Conservation (phyloP, 2,888 invertebrate species). For the Cheilosia urbana region DNA sequence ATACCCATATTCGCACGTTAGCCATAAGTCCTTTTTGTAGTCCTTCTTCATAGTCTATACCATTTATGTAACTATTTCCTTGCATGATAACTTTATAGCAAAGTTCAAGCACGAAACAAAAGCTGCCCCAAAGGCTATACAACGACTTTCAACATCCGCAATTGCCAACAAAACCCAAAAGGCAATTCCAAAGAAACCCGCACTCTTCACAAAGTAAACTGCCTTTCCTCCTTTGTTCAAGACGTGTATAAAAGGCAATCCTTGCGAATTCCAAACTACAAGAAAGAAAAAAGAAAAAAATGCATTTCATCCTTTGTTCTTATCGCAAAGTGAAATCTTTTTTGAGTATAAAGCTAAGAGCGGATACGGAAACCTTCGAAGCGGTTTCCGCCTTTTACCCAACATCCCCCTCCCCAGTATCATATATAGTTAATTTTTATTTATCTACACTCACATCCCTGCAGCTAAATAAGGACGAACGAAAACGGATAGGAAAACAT, state of each 20-base stretch:
- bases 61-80: no score
- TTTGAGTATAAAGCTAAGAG: slow-evolving; percentile 53
- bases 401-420: neutral
- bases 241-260: slow-evolving; percentile 15
- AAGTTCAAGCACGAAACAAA: no score
- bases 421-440: slow-evolving; percentile 48
- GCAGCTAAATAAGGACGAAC: slow-evolving; percentile 58
- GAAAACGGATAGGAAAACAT: slow-evolving; percentile 37
- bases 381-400: slow-evolving; percentile 68
- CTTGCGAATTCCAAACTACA: slow-evolving; percentile 35
- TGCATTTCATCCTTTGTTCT: slow-evolving; percentile 52
- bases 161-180: neutral
- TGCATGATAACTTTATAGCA: no score
- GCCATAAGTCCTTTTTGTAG: no score
- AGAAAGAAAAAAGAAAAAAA: neutral
- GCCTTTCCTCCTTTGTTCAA: slow-evolving; percentile 9
- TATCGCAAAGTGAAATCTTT: slow-evolving; percentile 65
- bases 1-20: no score
- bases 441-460: slow-evolving; percentile 53
- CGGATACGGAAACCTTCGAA: slow-evolving; percentile 69
- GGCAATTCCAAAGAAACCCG: slow-evolving; percentile 35
- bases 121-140: no score
- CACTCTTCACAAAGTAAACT: neutral
- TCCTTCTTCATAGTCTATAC: no score
- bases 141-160: no score